A percentile compares a stretch with the other conserved stretches of the same genome.
These are phyloP conservation scores for Macquaria ambigua DNA, from an alignment of 2,113 vertebrate genomes.

Conservation along the genomic window DNA sequence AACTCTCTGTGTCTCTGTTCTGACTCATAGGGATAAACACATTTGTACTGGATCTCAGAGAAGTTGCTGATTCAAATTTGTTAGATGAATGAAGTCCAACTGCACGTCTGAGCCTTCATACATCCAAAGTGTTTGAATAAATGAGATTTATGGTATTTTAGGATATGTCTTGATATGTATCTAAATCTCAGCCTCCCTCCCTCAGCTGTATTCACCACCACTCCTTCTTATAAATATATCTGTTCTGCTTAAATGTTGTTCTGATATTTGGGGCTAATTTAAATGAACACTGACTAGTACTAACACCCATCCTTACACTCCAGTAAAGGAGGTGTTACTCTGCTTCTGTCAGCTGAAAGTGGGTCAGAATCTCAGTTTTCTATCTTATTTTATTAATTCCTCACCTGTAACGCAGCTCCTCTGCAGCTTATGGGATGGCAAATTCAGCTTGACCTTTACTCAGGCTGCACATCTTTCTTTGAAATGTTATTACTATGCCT, in stretches of 20 bases:
- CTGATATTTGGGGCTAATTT: slow-evolving; percentile 34
- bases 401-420: slow-evolving; percentile 1
- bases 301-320: neutral
- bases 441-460: slow-evolving; percentile 35
- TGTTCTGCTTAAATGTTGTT: slow-evolving; percentile 10
- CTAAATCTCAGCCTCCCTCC: neutral
- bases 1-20: neutral
- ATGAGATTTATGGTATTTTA: slow-evolving; percentile 1
- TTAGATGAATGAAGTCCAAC: neutral
- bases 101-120: slow-evolving; percentile 8
- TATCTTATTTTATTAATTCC: neutral
- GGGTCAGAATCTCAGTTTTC: neutral
- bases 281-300: slow-evolving; percentile 2
- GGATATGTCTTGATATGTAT: neutral
- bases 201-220: neutral
- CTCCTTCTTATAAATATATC: slow-evolving; percentile 11
- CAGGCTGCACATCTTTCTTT: slow-evolving; percentile 5
- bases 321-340: neutral
- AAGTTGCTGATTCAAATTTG: slow-evolving; percentile 12
- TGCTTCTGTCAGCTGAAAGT: neutral
- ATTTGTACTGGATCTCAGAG: neutral
- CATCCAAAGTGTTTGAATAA: slow-evolving; percentile 14
- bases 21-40: slow-evolving; percentile 12
- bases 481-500: slow-evolving; percentile 15
- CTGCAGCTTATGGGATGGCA: neutral